Conservation (phyloP, 2,113 vertebrate genomes). For the Mastomys coucha region DNA sequence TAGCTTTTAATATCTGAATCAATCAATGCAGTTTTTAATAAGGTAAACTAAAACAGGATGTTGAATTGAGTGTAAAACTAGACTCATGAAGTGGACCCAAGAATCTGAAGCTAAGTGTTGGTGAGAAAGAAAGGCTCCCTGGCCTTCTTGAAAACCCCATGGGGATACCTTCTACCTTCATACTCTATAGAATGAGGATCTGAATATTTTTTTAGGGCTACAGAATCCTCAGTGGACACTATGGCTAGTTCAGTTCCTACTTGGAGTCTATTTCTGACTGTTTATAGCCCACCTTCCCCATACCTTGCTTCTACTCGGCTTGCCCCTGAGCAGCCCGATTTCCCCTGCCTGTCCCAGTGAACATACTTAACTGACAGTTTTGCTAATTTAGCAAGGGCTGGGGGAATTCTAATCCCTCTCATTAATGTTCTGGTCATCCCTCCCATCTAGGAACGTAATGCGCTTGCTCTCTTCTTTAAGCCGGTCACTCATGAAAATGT, state of each 20-base stretch:
- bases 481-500: slow-evolving; percentile 70
- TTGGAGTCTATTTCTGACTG: background rate
- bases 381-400: slow-evolving; percentile 64
- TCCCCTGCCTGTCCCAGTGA: slow-evolving; percentile 20
- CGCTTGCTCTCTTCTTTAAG: slow-evolving; percentile 74
- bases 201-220: background rate
- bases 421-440: slow-evolving; percentile 63
- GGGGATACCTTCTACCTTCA: background rate
- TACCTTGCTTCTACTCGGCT: background rate
- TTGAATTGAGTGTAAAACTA: slow-evolving; percentile 12
- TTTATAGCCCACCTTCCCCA: background rate
- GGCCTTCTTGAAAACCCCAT: slow-evolving; percentile 42
- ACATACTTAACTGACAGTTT: slow-evolving; percentile 68
- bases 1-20: background rate
- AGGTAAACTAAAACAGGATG: background rate
- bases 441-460: slow-evolving; percentile 73
- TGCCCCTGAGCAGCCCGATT: background rate
- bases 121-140: background rate
- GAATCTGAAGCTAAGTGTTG: slow-evolving; percentile 7
- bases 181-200: background rate
- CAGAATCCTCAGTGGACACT: background rate
- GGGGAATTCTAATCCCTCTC: slow-evolving; percentile 68
- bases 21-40: background rate
- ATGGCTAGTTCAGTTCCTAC: background rate
- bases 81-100: background rate